Conservation (phyloP, 30 jellyfish, hydroid and myxozoan species). For the Phacellophora camtschatica region DNA sequence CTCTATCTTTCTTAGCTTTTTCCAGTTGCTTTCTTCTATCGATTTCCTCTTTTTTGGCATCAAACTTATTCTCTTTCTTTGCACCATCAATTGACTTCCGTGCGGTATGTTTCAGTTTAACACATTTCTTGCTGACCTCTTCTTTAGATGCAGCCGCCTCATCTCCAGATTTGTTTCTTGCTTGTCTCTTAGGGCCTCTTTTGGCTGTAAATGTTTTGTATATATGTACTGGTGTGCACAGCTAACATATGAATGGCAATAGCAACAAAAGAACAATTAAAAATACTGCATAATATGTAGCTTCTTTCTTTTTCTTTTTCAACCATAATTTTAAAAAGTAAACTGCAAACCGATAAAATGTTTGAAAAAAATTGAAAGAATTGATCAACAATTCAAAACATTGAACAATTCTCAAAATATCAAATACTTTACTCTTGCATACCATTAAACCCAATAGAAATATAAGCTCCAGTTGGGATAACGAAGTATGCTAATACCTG, state of each 20-base stretch:
- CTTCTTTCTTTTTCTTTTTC: too few species aligned
- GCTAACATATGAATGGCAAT: too few species aligned
- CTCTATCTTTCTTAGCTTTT: neutral
- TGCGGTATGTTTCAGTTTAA: neutral
- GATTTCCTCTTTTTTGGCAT: neutral
- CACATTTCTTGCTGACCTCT: neutral
- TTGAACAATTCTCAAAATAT: neutral
- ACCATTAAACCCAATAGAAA: slow-evolving; percentile 17
- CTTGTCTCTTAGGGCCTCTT: neutral
- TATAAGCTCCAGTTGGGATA: neutral
- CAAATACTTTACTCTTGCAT: neutral
- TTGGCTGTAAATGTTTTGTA: too few species aligned
- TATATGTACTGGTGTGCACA: too few species aligned
- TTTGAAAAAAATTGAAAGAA: too few species aligned
- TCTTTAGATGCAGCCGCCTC: neutral
- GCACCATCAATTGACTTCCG: neutral
- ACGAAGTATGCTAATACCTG: slow-evolving; percentile 51
- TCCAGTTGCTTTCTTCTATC: neutral
- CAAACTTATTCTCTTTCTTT: neutral
- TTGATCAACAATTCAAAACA: too few species aligned
- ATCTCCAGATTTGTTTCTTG: neutral
- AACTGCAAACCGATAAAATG: too few species aligned
- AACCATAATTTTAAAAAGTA: too few species aligned
- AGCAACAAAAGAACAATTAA: too few species aligned
- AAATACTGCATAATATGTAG: too few species aligned